Evolutionary conservation across 2,113 vertebrate species (phyloP).

Genomic region (Saccopteryx leptura): DNA sequence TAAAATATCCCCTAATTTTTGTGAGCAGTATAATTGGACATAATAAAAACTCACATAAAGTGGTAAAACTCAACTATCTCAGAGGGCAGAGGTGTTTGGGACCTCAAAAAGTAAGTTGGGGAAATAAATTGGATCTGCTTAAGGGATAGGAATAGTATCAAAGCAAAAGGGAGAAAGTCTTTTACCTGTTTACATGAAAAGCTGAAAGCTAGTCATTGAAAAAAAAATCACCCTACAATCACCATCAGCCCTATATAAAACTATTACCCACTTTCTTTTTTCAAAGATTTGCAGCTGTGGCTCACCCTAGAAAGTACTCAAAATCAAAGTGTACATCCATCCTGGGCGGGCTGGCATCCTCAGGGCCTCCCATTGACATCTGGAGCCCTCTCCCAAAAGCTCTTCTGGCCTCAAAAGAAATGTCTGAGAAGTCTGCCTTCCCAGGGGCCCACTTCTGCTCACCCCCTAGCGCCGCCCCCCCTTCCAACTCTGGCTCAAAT

Average conservation of each 20-base stretch:
- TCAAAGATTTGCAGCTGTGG: conserved; percentile 36
- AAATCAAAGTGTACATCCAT: conserved; percentile 59
- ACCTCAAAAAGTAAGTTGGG: neutral
- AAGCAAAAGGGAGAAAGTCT: neutral
- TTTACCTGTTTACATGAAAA: conserved; percentile 65
- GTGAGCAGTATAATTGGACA: conserved; percentile 55
- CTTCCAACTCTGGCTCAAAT: conserved; percentile 60
- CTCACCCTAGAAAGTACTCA: conserved; percentile 12
- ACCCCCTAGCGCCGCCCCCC: neutral
- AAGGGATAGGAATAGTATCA: conserved; percentile 70
- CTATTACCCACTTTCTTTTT: conserved; percentile 14
- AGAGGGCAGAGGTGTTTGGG: neutral
- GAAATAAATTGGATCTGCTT: conserved; percentile 9
- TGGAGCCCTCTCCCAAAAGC: conserved; percentile 64
- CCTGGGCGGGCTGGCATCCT: conserved; percentile 56
- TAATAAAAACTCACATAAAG: conserved; percentile 78
- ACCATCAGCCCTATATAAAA: conserved; percentile 49
- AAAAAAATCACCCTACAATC: neutral
- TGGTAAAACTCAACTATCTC: conserved; percentile 62
- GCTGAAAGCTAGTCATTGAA: neutral
- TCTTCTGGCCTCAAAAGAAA: conserved; percentile 69
- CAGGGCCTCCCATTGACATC: conserved; percentile 58
- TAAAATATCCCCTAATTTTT: too few relatives aligned
- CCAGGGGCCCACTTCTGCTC: conserved; percentile 79
- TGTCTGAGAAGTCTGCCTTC: conserved; percentile 67